Base-by-base conservation (phyloP, 2,888 invertebrate genomes). In the Pyrrhia umbra region DNA sequence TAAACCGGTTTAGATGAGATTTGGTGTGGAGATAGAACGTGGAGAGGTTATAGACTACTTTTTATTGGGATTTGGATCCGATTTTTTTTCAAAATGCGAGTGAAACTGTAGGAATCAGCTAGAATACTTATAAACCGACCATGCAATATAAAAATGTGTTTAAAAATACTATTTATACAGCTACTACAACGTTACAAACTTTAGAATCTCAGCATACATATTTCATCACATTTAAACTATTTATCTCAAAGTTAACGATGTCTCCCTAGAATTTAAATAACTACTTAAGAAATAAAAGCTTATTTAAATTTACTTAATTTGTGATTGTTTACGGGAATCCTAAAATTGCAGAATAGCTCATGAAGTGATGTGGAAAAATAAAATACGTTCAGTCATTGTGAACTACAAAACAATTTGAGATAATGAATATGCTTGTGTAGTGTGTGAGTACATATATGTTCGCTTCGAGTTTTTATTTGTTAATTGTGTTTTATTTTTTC, bases 221-320 rank as follows among this genome's bases (percentile, higher is more conserved):
- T 68, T 65, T 79, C 60, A 68, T 61, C 10, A 34, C 63, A 64
- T 72, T 54, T 49, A 68, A 47, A 51, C 66, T 73, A 76, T 68
- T 76, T 75, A 63, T 58, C 51, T 71, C 50, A 39, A 49, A 61
- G 77, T 79, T 71, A 68, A 66, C 56, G 66, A 58, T 55, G 61
- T 68, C 47, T 25, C 51, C 59, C 63, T 51, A 61, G 72, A 79
- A 77, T 72, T 68, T 72, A 68, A 77, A 71, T 60, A 63, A 61
- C 56, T 68, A 77, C 63, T 77, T 77, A 57, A 61, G 62, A 63
- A 79, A 61, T 52, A 71, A 79, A 67, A 65, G 56, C 56, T 62
- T 57, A 66, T 62, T 39, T 50, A 71, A 76, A 34, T 76, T 66
- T 58, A 68, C 60, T 77, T 79, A 47, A 71, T 76, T 77, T 66